phyloP scores from a whole-genome alignment of 2,113 vertebrate genomes.

The Tachysurus fulvidraco region DNA sequence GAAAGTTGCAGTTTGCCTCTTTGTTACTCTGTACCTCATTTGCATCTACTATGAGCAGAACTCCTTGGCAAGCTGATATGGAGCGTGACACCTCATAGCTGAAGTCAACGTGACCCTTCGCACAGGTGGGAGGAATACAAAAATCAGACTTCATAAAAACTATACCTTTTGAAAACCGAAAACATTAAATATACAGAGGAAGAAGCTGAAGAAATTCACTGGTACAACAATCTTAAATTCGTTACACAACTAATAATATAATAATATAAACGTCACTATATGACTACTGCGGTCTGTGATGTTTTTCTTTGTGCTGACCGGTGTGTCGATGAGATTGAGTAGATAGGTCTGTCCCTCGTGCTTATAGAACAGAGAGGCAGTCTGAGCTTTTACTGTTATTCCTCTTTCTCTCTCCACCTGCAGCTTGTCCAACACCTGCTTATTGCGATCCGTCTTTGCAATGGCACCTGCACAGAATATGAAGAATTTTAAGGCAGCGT shows the following conservation, averaged over 20 bases:
- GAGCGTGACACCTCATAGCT: constrained; percentile 96
- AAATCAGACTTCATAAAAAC: not conserved
- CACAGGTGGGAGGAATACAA: constrained; percentile 43
- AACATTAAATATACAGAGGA: not conserved
- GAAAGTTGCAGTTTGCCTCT: not conserved
- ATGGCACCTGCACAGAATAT: constrained; percentile 81
- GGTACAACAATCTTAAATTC: not conserved
- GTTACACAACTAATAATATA: not conserved
- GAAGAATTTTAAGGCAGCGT: not conserved
- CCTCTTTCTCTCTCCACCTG: constrained; percentile 97
- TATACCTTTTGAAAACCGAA: not conserved
- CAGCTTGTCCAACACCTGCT: constrained; percentile 95
- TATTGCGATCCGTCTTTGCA: constrained; percentile 84
- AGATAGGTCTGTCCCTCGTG: constrained; percentile 82
- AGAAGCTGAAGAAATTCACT: not conserved
- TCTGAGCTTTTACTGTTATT: constrained; percentile 97
- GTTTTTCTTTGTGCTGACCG: constrained; percentile 72
- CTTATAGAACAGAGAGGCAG: constrained; percentile 90
- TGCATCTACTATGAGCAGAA: constrained; percentile 92
- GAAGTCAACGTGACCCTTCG: constrained; percentile 96
- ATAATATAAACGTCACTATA: too few species aligned
- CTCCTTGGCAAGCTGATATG: constrained; percentile 93
- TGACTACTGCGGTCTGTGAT: not conserved
- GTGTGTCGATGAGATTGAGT: constrained; percentile 97
- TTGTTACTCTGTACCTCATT: constrained; percentile 81